Conservation (phyloP, 2,888 invertebrate species). For the Melolontha melolontha region DNA sequence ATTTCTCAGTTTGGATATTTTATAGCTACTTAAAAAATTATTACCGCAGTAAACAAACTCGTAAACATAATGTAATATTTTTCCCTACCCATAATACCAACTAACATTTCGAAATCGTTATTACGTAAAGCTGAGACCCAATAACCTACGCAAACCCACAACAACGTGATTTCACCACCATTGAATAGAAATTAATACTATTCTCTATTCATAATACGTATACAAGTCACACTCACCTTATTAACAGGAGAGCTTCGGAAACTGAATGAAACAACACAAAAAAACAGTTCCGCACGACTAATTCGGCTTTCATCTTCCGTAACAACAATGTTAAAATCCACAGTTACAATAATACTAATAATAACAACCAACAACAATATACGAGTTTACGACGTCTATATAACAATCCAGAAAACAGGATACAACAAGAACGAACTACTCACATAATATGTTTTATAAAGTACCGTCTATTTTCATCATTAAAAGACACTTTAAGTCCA, state of each 20-base stretch:
- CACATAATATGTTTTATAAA: too few relatives aligned
- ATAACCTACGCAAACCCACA: constrained; percentile 31
- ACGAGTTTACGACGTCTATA: too few relatives aligned
- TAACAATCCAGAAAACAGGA: too few relatives aligned
- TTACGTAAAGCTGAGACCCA: constrained; percentile 31
- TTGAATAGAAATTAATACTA: too few relatives aligned
- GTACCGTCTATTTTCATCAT: not conserved
- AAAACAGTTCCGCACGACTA: constrained; percentile 16
- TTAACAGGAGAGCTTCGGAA: constrained; percentile 16
- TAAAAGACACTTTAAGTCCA: too few relatives aligned
- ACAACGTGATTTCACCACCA: constrained; percentile 27
- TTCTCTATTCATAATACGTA: too few relatives aligned
- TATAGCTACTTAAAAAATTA: too few relatives aligned
- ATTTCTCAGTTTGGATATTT: too few relatives aligned
- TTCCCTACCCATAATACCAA: not conserved
- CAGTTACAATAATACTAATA: not conserved
- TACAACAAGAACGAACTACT: too few relatives aligned
- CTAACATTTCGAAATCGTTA: constrained; percentile 16
- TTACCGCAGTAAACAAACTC: not conserved
- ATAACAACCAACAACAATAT: not conserved
- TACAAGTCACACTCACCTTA: constrained; percentile 25
- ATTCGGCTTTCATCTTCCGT: constrained; percentile 23
- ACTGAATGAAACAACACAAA: constrained; percentile 3
- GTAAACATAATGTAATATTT: not conserved
- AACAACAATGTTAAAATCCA: constrained; percentile 1